Conservation (phyloP, 2,888 invertebrate genomes). For the Ichneumoninae sp. region DNA sequence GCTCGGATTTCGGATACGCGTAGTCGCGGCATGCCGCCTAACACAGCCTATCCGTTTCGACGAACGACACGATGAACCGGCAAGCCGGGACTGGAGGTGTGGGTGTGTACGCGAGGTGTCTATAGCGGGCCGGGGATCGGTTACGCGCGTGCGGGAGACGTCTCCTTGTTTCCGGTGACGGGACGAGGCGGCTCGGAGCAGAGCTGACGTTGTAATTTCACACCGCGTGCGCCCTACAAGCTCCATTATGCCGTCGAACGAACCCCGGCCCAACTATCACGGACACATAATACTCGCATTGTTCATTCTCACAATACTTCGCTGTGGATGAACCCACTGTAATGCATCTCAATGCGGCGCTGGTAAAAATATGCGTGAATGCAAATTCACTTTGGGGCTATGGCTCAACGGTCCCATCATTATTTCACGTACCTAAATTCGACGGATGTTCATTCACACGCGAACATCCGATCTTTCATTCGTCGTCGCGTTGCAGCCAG, state of each 20-base stretch:
- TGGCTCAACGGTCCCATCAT: too few species aligned
- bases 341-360: background rate
- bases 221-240: conserved; percentile 76
- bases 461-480: too few species aligned
- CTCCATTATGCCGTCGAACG: conserved; percentile 71
- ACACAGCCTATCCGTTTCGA: conserved; percentile 75
- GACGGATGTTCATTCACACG: too few species aligned
- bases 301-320: conserved; percentile 1
- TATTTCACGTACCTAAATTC: too few species aligned
- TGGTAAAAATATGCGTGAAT: background rate
- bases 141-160: conserved; percentile 47
- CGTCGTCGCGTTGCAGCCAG: too few species aligned
- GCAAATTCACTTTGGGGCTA: background rate
- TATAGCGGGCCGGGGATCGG: conserved; percentile 7
- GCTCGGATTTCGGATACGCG: conserved; percentile 11
- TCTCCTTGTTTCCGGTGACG: conserved; percentile 63
- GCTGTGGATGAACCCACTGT: background rate
- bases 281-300: background rate
- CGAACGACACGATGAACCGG: conserved; percentile 68
- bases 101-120: conserved; percentile 1
- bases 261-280: conserved; percentile 4
- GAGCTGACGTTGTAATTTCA: conserved; percentile 80
- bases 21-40: conserved; percentile 25
- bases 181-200: conserved; percentile 34
- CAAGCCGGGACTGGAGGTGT: conserved; percentile 6